phyloP scores from a whole-genome alignment of 2,113 vertebrate species.

The Paralichthys olivaceus region DNA sequence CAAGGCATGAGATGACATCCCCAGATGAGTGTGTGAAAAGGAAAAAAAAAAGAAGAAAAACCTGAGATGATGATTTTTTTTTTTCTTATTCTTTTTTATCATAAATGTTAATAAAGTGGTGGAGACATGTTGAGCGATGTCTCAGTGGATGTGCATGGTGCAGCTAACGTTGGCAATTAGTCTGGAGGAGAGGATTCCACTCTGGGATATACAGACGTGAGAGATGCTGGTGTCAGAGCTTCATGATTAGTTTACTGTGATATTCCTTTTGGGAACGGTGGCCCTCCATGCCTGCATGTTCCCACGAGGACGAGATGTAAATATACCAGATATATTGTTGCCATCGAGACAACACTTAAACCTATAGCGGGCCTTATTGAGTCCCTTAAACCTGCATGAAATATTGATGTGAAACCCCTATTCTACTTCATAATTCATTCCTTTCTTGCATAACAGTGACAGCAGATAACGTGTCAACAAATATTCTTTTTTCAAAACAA shows the following conservation, averaged over 20 bases:
- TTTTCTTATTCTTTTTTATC: slow-evolving; percentile 21
- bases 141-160: slow-evolving; percentile 57
- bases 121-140: slow-evolving; percentile 48
- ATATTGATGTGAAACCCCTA: slow-evolving; percentile 57
- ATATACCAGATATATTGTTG: slow-evolving; percentile 76
- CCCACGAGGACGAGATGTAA: slow-evolving; percentile 79
- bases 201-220: slow-evolving; percentile 56
- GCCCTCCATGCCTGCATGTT: slow-evolving; percentile 56
- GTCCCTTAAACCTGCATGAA: slow-evolving; percentile 59
- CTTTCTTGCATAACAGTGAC: slow-evolving; percentile 5
- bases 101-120: slow-evolving; percentile 62
- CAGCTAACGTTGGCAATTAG: slow-evolving; percentile 70
- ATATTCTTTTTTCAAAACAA: slow-evolving; percentile 1
- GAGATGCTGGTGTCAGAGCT: slow-evolving; percentile 70
- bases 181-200: slow-evolving; percentile 54
- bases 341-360: slow-evolving; percentile 75
- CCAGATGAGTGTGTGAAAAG: slow-evolving; percentile 36
- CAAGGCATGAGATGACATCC: slow-evolving; percentile 53
- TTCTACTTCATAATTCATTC: slow-evolving; percentile 6
- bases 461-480: slow-evolving; percentile 18
- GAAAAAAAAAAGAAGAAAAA: slow-evolving; percentile 5
- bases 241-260: slow-evolving; percentile 70
- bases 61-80: slow-evolving; percentile 24
- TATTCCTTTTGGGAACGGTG: slow-evolving; percentile 67
- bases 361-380: slow-evolving; percentile 59